Percentiles rank a stretch among this genome's conserved stretches.
phyloP scores from a whole-genome alignment of 2,113 vertebrate species.

The Otocyon megalotis region DNA sequence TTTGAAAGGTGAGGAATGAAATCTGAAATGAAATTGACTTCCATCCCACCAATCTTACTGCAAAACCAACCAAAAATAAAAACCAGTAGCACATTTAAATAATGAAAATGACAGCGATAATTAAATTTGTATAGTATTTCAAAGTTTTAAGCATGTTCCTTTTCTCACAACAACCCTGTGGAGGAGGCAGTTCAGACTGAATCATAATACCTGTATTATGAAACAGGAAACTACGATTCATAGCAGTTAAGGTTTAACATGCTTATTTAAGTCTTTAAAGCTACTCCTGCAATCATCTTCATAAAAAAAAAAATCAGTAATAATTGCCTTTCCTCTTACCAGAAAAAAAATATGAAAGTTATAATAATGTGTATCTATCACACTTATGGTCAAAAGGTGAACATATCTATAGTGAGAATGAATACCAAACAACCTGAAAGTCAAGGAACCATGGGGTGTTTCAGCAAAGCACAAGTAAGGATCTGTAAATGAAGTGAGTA shows the following conservation, averaged over 20 bases:
- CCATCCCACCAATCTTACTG: neutral
- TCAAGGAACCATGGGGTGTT: neutral
- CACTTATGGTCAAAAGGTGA: neutral
- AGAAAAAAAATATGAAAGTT: neutral
- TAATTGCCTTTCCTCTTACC: neutral
- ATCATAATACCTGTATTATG: neutral
- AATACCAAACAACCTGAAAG: neutral
- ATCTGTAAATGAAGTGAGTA: neutral
- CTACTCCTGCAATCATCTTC: neutral
- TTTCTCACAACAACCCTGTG: neutral
- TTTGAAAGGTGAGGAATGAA: neutral
- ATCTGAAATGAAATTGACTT: neutral
- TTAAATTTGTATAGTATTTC: neutral
- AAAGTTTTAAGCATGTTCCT: neutral
- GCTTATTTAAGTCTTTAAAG: slow-evolving; percentile 8
- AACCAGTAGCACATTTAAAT: neutral
- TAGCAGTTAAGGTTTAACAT: neutral
- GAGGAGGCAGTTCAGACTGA: neutral
- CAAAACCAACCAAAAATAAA: slow-evolving; percentile 11
- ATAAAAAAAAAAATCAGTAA: neutral
- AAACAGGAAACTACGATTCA: neutral
- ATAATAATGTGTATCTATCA: neutral
- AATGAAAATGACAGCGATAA: neutral
- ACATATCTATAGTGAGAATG: neutral
- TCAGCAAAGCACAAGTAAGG: neutral